Conservation (phyloP, 2,113 vertebrate species). For the Poecilia latipinna region DNA sequence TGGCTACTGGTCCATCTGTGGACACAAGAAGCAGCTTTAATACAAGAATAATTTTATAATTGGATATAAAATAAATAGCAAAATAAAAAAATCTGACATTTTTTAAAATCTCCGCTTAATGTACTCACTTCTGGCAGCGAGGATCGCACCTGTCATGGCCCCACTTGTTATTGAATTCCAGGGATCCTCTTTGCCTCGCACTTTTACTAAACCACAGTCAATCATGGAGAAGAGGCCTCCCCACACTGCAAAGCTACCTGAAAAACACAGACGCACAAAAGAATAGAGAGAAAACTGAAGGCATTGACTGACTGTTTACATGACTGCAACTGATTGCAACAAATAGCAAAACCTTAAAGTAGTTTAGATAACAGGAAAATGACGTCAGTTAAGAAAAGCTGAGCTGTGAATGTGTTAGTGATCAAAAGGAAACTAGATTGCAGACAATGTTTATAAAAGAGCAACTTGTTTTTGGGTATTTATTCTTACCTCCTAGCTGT, state of each 20-base stretch:
- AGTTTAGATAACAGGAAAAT: background rate
- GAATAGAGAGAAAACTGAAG: background rate
- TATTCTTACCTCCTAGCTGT: conserved; percentile 88
- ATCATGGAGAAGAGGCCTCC: conserved; percentile 97
- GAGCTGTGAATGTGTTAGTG: background rate
- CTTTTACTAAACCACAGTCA: conserved; percentile 93
- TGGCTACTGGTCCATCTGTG: conserved; percentile 91
- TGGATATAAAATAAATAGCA: background rate
- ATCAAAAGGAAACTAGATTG: background rate
- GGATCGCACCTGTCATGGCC: conserved; percentile 93
- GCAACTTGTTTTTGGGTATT: background rate
- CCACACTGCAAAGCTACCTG: conserved; percentile 97
- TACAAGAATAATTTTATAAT: no score
- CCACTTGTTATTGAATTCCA: conserved; percentile 99
- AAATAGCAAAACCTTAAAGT: no score
- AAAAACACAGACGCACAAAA: conserved; percentile 9
- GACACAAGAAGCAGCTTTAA: background rate
- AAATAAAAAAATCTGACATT: background rate
- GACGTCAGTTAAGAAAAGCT: background rate
- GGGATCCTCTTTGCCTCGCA: conserved; percentile 95
- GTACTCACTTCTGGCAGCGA: conserved; percentile 94
- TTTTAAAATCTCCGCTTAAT: background rate
- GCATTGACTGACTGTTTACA: no score
- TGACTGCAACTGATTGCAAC: no score
- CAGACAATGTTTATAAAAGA: background rate